Base-by-base conservation (phyloP, 2,888 invertebrate genomes). In the Latheticus oryzae region DNA sequence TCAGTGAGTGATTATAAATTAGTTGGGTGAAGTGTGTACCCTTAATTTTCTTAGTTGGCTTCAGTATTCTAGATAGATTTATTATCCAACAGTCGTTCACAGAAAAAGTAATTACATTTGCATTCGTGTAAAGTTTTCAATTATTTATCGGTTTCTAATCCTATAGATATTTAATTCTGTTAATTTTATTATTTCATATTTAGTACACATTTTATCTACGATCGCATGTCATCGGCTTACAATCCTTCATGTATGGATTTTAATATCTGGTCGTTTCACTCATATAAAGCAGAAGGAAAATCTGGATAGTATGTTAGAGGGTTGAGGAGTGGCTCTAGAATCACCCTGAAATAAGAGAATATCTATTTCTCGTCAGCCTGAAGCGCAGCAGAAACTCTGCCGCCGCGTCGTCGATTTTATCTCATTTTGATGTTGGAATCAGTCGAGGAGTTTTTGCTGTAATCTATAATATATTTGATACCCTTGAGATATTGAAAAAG, bases 401-500 rank as follows among this genome's bases (percentile, higher is more conserved):
- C 63, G 59, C 57, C 61, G 61, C 63, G 59, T 55, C 61, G 61
- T 63, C 63, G 65, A 63, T 67, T 67, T 62, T 66, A 64, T 68
- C 66, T 66, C 64, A 64, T 66, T 63, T 62, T 51, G 63, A 62
- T 64, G 63, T 63, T 63, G 62, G 62, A 67, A 69, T 69, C 67
- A 66, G 66, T 69, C 65, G 58, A 58, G 53, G 61, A 64, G 59
- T 69, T 69, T 68, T 66, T 68, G 63, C 66, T 58, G 60, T 66
- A 68, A 68, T 71, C 67, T 68, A 64, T 68, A 69, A 70, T 69
- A 71, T 66, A 69, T 71, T 69, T 68, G 65, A 71, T 69, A 67
- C 68, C 68, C 67, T 61, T 64, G 68, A 69, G 71, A 70, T 70
- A 71, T 69, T 66, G 67, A 66, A 68, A 68, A 69, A 67, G 63